A percentile compares a stretch with the other conserved stretches of the same genome.
Evolutionary conservation across 2,888 invertebrate species (phyloP).

Genomic region (Xestia c-nigrum): DNA sequence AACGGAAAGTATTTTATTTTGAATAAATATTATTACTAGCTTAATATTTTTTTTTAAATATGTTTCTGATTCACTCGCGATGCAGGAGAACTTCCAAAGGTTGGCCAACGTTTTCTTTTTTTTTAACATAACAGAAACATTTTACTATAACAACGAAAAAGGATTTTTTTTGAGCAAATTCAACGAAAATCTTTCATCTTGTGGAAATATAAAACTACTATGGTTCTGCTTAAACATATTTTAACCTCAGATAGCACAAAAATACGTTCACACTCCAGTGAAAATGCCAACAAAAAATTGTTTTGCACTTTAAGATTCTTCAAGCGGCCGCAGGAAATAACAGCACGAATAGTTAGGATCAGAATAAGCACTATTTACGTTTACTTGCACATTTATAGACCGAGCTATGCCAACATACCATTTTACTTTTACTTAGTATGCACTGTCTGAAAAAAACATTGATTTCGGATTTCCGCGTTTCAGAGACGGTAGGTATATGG

Average conservation of each 20-base stretch:
- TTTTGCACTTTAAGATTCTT: slow-evolving; percentile 49
- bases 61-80: too few relatives aligned
- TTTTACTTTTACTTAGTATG: slow-evolving; percentile 51
- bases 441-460: slow-evolving; percentile 30
- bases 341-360: slow-evolving; percentile 55
- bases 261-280: slow-evolving; percentile 15
- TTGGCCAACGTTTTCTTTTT: too few relatives aligned
- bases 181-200: background rate
- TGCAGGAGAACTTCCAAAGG: too few relatives aligned
- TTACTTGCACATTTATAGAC: slow-evolving; percentile 48
- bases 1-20: background rate
- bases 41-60: too few relatives aligned
- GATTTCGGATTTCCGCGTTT: slow-evolving; percentile 22
- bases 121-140: too few relatives aligned
- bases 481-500: background rate
- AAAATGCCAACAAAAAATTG: slow-evolving; percentile 40
- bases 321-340: slow-evolving; percentile 51
- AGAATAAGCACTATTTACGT: slow-evolving; percentile 27
- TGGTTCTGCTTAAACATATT: background rate
- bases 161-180: too few relatives aligned
- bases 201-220: background rate
- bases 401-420: slow-evolving; percentile 42
- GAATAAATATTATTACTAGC: too few relatives aligned
- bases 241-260: background rate
- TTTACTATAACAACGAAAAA: too few relatives aligned